Percentiles rank a stretch among this genome's conserved stretches.
These are phyloP conservation scores for Therioaphis trifolii DNA, from an alignment of 2,888 invertebrate genomes.

Conservation along the genomic window DNA sequence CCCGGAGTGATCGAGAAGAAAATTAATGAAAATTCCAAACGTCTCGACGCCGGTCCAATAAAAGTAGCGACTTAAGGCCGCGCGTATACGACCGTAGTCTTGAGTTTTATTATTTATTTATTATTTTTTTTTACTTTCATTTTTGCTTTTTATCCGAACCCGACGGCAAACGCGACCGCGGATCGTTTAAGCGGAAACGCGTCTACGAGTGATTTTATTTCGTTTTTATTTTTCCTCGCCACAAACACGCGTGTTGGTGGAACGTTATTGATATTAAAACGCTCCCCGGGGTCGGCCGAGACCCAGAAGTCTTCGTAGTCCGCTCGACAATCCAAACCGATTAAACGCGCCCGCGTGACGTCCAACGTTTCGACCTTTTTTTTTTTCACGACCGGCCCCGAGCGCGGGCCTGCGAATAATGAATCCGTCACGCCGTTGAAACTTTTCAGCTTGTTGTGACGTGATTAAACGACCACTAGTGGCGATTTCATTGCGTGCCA, in stretches of 20 bases:
- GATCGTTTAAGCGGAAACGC: background rate
- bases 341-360: conserved; percentile 26
- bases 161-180: background rate
- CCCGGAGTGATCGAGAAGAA: no score
- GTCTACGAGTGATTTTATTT: background rate
- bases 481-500: conserved; percentile 11
- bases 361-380: conserved; percentile 42
- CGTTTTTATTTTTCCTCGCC: conserved; percentile 4
- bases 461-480: conserved; percentile 58
- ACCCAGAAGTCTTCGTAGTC: conserved; percentile 6
- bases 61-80: no score
- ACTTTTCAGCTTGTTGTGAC: conserved; percentile 44
- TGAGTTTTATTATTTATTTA: no score
- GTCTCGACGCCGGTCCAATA: no score
- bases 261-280: no score
- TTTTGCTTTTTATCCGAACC: background rate
- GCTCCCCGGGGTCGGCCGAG: background rate
- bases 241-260: conserved; percentile 12
- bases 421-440: conserved; percentile 45
- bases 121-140: no score
- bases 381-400: background rate
- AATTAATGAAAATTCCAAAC: no score
- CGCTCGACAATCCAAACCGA: conserved; percentile 9
- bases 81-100: no score
- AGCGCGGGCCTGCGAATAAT: background rate